Base-by-base conservation (phyloP, 2,888 invertebrate genomes). In the Nemotelus pantherinus region DNA sequence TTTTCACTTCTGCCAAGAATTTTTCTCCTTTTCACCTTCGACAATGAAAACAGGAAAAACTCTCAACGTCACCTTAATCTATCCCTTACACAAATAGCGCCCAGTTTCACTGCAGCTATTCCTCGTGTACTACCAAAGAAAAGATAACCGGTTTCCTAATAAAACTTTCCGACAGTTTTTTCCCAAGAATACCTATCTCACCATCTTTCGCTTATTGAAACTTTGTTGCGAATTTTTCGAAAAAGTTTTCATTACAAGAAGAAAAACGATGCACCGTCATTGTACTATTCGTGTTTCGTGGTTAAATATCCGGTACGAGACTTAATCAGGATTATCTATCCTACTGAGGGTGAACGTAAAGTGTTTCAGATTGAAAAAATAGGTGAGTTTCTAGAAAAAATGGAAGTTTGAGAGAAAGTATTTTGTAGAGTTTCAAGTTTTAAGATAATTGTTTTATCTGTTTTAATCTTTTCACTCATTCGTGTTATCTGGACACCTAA, bases 121-220 rank as follows among this genome's bases (percentile, higher is more conserved):
- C 70, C 55, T 53, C 47, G 53, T 70, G 53, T 47, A 55, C 60
- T 74, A 74, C 48, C 47, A 55, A 5, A 53, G 63, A 60, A 74
- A 39, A 77, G 77, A 77, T 77, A 77, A 68, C 74, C 74, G 58
- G 55, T 74, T 77, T 77, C 57, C 77, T 77, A 67, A 77, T 75
- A 77, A 77, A 77, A 77, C 67, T 77, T 77, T 74, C 63, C 39
- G 72, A 43, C 63, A 74, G 63, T 74, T 74, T 63, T 60, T 39
- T n/a, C 3, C 6, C 0, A 57, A 57, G 4, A 58, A 48, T 60
- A 70, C 72, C 25, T 25, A 25, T 25, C 25, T 25, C 25, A 25
- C 25, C 25, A 25, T 25, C 25, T 75, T 77, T 63, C 77, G 75
- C 67, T 75, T 58, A 72, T 45, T 72, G 77, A 53, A 72, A 77